These are phyloP conservation scores for Mylabris phalerata DNA, from an alignment of 1,140 invertebrate species.

Conservation along the genomic window DNA sequence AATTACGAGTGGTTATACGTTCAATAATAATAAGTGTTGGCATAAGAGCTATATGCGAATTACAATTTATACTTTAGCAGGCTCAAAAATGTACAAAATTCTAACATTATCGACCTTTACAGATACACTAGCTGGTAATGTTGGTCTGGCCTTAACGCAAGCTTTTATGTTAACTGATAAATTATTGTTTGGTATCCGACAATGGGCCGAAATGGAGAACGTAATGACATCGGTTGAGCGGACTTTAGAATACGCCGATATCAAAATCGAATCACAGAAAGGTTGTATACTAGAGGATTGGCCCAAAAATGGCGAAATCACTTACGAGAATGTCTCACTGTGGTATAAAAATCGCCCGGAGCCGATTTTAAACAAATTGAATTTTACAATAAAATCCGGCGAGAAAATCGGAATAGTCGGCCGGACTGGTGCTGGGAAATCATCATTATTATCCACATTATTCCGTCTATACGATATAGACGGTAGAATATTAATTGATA, in stretches of 20 bases:
- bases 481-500: conserved; percentile 68
- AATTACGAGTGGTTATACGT: no score
- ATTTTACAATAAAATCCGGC: conserved; percentile 53
- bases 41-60: no score
- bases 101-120: conserved; percentile 54
- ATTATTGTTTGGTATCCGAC: conserved; percentile 81
- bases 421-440: conserved; percentile 78
- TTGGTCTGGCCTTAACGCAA: conserved; percentile 75
- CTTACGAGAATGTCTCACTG: conserved; percentile 49
- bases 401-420: conserved; percentile 74
- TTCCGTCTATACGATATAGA: conserved; percentile 61
- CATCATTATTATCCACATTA: conserved; percentile 66
- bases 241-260: conserved; percentile 66
- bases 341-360: conserved; percentile 52
- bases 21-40: no score
- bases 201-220: conserved; percentile 77
- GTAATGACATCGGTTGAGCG: conserved; percentile 83
- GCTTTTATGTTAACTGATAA: conserved; percentile 68
- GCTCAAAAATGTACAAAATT: conserved; percentile 44
- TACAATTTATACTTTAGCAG: no score
- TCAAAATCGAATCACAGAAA: conserved; percentile 31
- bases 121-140: conserved; percentile 69
- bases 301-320: conserved; percentile 44
- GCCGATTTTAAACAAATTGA: conserved; percentile 53
- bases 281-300: conserved; percentile 36